phyloP scores from a whole-genome alignment of 2,888 invertebrate species.

The Oligia latruncula region DNA sequence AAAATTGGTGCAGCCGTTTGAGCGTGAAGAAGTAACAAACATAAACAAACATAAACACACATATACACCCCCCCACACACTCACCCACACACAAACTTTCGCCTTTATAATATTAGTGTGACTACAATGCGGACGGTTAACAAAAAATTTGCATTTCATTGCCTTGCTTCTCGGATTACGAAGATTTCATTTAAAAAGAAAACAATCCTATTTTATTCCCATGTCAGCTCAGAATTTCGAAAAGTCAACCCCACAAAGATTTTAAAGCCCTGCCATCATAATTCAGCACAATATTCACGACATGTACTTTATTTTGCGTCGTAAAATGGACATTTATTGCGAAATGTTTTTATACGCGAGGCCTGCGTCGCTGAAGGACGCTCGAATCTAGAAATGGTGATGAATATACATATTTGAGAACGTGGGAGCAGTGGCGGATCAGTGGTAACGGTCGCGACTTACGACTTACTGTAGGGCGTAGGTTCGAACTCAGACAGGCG shows the following conservation, averaged over 20 bases:
- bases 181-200: conserved; percentile 38
- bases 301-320: conserved; percentile 40
- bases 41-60: no score
- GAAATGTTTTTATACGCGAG: conserved; percentile 49
- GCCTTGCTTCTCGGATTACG: background rate
- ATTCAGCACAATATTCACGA: conserved; percentile 51
- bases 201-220: conserved; percentile 20
- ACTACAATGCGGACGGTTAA: background rate
- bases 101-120: no score
- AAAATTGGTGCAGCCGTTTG: no score
- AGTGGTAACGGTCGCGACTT: no score
- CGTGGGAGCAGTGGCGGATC: no score
- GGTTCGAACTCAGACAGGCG: no score
- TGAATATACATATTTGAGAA: background rate
- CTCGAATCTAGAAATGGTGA: conserved; percentile 20
- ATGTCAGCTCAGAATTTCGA: conserved; percentile 16
- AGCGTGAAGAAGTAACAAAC: no score
- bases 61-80: no score
- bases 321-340: conserved; percentile 56
- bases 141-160: conserved; percentile 4
- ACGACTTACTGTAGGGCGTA: no score
- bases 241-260: conserved; percentile 43
- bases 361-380: conserved; percentile 16
- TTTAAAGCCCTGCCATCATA: conserved; percentile 40
- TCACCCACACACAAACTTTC: no score